These are phyloP conservation scores for Pogoniulus pusillus DNA, from an alignment of 2,797 vertebrate species.

Conservation along the genomic window DNA sequence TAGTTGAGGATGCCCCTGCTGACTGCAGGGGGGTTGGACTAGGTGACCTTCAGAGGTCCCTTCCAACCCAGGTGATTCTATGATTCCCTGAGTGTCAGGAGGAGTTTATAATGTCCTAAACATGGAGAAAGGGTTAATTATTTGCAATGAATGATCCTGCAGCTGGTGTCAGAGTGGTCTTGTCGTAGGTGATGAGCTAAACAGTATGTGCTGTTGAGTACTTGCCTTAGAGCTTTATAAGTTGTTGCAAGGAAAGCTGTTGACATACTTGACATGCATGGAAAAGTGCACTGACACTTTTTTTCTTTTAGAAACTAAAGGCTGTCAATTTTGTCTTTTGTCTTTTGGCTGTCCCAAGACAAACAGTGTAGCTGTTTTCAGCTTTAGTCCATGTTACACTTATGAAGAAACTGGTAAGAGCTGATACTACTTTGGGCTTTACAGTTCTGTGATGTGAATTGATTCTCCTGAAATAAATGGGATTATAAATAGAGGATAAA, in stretches of 20 bases:
- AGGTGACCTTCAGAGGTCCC: too few relatives aligned
- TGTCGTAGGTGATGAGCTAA: neutral
- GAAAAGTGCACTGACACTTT: neutral
- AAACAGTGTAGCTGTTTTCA: neutral
- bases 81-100: neutral
- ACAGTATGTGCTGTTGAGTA: neutral
- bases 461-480: neutral
- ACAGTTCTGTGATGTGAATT: neutral
- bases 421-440: neutral
- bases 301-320: neutral
- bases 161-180: neutral
- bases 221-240: neutral
- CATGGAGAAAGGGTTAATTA: neutral
- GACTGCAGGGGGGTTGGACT: too few relatives aligned
- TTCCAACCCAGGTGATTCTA: too few relatives aligned
- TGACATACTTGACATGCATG: neutral
- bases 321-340: rapidly evolving
- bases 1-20: too few relatives aligned
- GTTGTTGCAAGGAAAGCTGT: neutral
- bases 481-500: neutral
- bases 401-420: neutral
- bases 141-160: neutral
- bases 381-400: neutral
- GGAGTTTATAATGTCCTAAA: neutral
- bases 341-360: neutral